Evolutionary conservation across 2,888 invertebrate genomes (phyloP), one percentile per base, ranked within the genome.

Genomic region (Diabrotica balteata): DNA sequence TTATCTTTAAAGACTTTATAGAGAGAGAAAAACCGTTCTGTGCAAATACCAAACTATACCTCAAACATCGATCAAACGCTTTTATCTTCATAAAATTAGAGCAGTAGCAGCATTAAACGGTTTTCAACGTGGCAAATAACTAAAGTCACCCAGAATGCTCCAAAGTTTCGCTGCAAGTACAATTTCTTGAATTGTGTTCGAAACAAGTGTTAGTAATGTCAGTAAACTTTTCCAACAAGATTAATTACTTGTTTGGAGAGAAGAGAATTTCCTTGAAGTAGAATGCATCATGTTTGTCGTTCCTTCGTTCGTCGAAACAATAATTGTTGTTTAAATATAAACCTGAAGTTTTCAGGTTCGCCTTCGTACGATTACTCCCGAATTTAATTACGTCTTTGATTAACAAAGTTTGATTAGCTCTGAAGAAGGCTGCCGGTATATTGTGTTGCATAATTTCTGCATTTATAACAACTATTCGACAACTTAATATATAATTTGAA

Each of bases 371-470:
- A 73, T 73, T 73, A 70, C 71, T 53, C 59, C 49, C 60, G 59
- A 65, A 71, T 70, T 70, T 68, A 68, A 71, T 73, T 73, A 72
- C 71, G 68, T 68, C 68, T 55, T 57, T 60, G 68, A 75, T 75
- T 75, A 72, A 63, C 70, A 73, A 75, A 75, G 70, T 75, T 75
- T 72, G 73, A 75, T 75, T 75, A 72, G 69, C 68, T 69, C 6
- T 43, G 53, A n/a, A 44, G 43, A 45, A 32, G 32, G 32, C 32
- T 32, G 32, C 32, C 4, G 32, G 32, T 4, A 32, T 32, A 32
- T 32, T 63, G 55, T 45, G 17, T 55, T 32, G 57, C 50, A 10
- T 63, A 63, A 63, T 63, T 63, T 57, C 57, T 57, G 17, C 50
- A 10, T 32, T 47, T 43, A 50, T 46, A 3, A 46, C 11, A 42